Evolutionary conservation across 2,888 invertebrate species (phyloP), one percentile per base, ranked within the genome.

Genomic region (Hypercompe scribonia): DNA sequence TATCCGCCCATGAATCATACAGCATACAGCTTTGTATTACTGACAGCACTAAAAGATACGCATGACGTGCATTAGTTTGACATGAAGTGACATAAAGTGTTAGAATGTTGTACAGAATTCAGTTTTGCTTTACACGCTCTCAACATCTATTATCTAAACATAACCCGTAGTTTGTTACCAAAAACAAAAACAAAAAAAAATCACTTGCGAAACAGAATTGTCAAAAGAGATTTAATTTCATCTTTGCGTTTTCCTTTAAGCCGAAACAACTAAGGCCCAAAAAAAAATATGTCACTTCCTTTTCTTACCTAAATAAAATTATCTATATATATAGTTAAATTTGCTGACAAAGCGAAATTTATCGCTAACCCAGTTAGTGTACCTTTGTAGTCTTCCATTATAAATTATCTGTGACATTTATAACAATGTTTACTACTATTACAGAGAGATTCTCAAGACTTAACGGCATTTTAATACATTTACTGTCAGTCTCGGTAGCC

Each of bases 381-480:
- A 58, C 58, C 58, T 58, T 28, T 28, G 58, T 4, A 58, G 28
- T 4, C 13, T 58, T 28, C 15, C 13, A 58, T 58, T 58, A 58
- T 58, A 58, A 58, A 58, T 58, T 0, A 58, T 58, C 58, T 58
- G 28, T 58, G 58, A 58, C 58, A 28, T 58, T 28, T 58, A 28
- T 58, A 58, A 58, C 28, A 13, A 28, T 58, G n/a, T 58, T 54
- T 54, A 54, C 50, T n/a, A n/a, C 50, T 58, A 28, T 28, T 58
- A 28, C 10, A 28, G 28, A 58, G 54, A 54, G n/a, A 54, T 54
- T 54, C 54, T 28, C 11, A 28, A 58, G 58, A 58, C 58, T 58
- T 58, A 58, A 58, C 58, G 58, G n/a, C 58, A 58, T 58, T 58
- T 28, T 58, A 58, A 58, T 58, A 58, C 28, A 58, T 58, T 58